Percentiles rank a stretch among this genome's conserved stretches.
These are phyloP conservation scores for Caerostris extrusa DNA, from an alignment of 1,140 invertebrate species.

Conservation along the genomic window DNA sequence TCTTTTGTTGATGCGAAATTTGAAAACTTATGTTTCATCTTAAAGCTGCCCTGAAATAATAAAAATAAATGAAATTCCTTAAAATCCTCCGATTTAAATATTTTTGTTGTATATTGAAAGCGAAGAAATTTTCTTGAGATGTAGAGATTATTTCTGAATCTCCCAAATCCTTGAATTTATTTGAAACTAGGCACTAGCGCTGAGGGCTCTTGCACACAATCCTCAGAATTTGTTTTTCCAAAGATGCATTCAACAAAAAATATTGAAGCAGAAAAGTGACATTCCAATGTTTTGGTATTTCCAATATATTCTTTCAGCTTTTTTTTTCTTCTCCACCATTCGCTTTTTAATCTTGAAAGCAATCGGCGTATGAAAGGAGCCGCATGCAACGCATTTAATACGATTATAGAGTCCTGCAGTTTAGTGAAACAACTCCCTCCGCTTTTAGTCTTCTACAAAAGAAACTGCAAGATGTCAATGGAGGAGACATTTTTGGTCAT, in stretches of 20 bases:
- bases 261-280: conserved; percentile 53
- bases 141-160: conserved; percentile 47
- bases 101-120: neutral
- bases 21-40: too few relatives aligned
- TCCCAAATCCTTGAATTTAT: conserved; percentile 32
- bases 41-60: too few relatives aligned
- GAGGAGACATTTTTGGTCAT: neutral
- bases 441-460: neutral
- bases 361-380: conserved; percentile 59
- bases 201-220: conserved; percentile 41
- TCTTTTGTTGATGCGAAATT: too few relatives aligned
- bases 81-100: neutral
- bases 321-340: conserved; percentile 4
- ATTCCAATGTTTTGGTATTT: conserved; percentile 45
- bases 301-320: conserved; percentile 13
- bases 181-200: neutral
- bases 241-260: conserved; percentile 60
- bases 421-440: conserved; percentile 21
- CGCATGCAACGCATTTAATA: conserved; percentile 48
- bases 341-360: conserved; percentile 65
- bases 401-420: conserved; percentile 44
- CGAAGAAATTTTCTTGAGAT: conserved; percentile 1
- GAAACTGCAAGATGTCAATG: neutral
- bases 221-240: conserved; percentile 39
- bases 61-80: neutral